A percentile compares a stretch with the other conserved stretches of the same genome.
phyloP scores from a whole-genome alignment of 2,797 vertebrate genomes.

The Cyprinella venusta region DNA sequence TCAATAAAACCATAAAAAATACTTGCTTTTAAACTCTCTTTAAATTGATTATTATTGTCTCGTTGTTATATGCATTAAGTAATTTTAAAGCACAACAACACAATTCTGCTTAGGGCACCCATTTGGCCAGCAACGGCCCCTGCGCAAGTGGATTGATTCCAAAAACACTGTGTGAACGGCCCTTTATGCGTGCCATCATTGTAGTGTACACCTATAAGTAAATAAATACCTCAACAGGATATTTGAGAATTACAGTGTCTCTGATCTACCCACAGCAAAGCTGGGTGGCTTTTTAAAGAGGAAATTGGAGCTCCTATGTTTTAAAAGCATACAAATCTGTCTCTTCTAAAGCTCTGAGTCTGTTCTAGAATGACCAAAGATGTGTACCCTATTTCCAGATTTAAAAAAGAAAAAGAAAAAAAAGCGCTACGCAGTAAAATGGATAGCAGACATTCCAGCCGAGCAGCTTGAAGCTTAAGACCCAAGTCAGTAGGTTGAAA shows the following conservation, averaged over 20 bases:
- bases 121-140: no score
- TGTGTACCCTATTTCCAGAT: neutral
- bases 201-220: neutral
- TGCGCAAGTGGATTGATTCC: neutral
- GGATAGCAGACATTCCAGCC: constrained; percentile 6
- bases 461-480: constrained; percentile 19
- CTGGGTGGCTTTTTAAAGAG: constrained; percentile 7
- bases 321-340: constrained; percentile 45
- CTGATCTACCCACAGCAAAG: constrained; percentile 10
- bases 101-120: no score
- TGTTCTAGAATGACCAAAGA: constrained; percentile 21
- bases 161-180: neutral
- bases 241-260: constrained; percentile 21
- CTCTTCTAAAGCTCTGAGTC: constrained; percentile 14
- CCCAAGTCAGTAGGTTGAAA: constrained; percentile 16
- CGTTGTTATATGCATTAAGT: no score
- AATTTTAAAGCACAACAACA: no score
- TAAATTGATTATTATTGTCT: no score
- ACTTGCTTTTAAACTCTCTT: no score
- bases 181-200: neutral
- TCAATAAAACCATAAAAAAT: no score
- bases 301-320: constrained; percentile 11
- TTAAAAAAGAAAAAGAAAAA: neutral
- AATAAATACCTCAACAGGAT: constrained; percentile 5
- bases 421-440: neutral